Evolutionary conservation across 1,140 invertebrate species (phyloP).

Genomic region (Drosophila mayri): DNA sequence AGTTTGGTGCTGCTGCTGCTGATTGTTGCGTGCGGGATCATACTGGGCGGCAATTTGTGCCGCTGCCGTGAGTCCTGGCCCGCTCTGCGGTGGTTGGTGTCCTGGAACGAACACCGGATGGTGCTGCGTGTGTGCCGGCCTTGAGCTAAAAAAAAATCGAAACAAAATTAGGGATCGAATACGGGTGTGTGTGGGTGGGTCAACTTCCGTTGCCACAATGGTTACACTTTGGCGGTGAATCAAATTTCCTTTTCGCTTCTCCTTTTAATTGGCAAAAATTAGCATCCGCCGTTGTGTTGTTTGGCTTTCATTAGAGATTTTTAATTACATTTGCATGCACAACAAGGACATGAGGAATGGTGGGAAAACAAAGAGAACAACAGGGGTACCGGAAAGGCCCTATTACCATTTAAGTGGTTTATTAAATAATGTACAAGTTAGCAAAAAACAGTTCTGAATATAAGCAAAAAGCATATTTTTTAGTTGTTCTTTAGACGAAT

Average conservation of each 20-base stretch:
- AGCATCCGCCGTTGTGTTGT: slow-evolving; percentile 19
- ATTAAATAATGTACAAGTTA: not conserved
- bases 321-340: slow-evolving; percentile 38
- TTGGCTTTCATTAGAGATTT: slow-evolving; percentile 53
- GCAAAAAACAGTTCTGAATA: not conserved
- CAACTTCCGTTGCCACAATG: slow-evolving; percentile 16
- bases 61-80: slow-evolving; percentile 58
- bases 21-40: slow-evolving; percentile 74
- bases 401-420: not conserved
- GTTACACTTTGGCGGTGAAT: not conserved
- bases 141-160: slow-evolving; percentile 58
- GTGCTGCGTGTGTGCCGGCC: slow-evolving; percentile 64
- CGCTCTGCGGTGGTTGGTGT: slow-evolving; percentile 40
- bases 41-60: slow-evolving; percentile 83
- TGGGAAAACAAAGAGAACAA: slow-evolving; percentile 1
- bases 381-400: not conserved
- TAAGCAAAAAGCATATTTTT: not conserved
- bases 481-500: not conserved
- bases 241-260: slow-evolving; percentile 23
- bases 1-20: slow-evolving; percentile 38
- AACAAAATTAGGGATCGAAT: slow-evolving; percentile 11
- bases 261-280: slow-evolving; percentile 48
- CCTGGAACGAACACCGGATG: slow-evolving; percentile 72
- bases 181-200: not conserved
- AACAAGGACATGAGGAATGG: slow-evolving; percentile 3